Evolutionary conservation across 2,113 vertebrate species (phyloP), one percentile per base, ranked within the genome.

Genomic region (Panthera uncia): DNA sequence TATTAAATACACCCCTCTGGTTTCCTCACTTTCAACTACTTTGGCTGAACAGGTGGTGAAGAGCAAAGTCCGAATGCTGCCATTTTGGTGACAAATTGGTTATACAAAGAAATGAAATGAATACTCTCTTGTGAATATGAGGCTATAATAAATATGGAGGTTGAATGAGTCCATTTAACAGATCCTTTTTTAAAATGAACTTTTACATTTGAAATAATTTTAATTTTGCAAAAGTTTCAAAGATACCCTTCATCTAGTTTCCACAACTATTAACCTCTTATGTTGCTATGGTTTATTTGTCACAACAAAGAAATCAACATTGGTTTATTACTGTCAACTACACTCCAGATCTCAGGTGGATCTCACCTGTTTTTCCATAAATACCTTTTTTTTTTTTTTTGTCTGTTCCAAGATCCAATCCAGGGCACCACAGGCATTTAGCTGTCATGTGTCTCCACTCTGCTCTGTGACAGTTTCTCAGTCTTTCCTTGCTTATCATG

Each of bases 41-140:
- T 91, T 48, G 4, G 7, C 57, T 31, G n/a, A 82, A 23, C 79
- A 97, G 82, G 83, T 94, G 92, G 79, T 31, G 27, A 79, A 29
- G 45, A 41, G 21, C 41, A 81, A n/a, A 86, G 36, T 50, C 41
- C 38, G 25, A 27, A 79, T 29, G 48, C 61, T 84, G 66, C 36
- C 87, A n/a, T 87, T 68, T 90, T 89, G 79, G 45, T 38, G 66
- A 65, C 41, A 16, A 31, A 7, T 3, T 36, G 92, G 14, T 48
- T 38, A 48, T 33, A 69, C 48, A 84, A 87, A 87, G 55, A 52
- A 89, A 83, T 21, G 36, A 86, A 79, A 36, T 18, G 52, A 76
- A 7, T 38, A 19, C 38, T 14, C 16, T 14, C 65, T 79, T 45
- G 71, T 25, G 31, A 41, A 41, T 19, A 19, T 9, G 25, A 38